Base-by-base conservation (phyloP, 2,113 vertebrate genomes). In the Hippopotamus amphibius region DNA sequence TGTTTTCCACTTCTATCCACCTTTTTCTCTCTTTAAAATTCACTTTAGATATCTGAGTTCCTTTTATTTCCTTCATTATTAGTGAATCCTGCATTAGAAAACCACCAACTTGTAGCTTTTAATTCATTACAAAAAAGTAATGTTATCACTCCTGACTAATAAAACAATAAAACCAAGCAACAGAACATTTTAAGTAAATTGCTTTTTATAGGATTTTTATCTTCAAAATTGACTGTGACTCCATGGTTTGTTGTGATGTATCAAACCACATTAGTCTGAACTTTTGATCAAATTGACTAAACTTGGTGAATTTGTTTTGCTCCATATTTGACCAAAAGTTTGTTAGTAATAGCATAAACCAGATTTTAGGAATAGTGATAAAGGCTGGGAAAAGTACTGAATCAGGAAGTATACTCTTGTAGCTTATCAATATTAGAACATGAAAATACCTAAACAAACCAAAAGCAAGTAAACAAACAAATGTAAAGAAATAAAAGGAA, bases 201-300 rank as follows among this genome's bases (percentile, higher is more conserved):
- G 46, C 33, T 79, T 94, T 96, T 95, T 95, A 86, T 63, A 92
- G 94, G 26, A 96, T 53, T 96, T 96, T 96, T 84, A 50, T 83
- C 53, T 96, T 96, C n/a, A 96, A 63, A 96, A 90, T 68, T 90
- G 69, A 96, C n/a, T 71, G 33, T 63, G 76, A 76, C 50, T 50
- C 8, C 61, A 63, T 55, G 30, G 41, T 92, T 96, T 90, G 22
- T 68, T 97, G 79, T 83, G 46, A 85, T 90, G 93, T 85, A 93
- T 95, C 55, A 90, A 93, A 57, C 15, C 79, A 68, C 66, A 53
- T 94, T 93, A 43, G 80, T 74, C 72, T 96, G 61, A 83, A 94
- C n/a, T 95, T 97, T 94, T 74, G 41, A 91, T 79, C 28, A 68
- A 66, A 90, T 90, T n/a, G 71, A 17, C 9, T 84, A 88, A 84